Conservation (phyloP, 2,797 vertebrate species). For the Neosilurus hyrtlii region DNA sequence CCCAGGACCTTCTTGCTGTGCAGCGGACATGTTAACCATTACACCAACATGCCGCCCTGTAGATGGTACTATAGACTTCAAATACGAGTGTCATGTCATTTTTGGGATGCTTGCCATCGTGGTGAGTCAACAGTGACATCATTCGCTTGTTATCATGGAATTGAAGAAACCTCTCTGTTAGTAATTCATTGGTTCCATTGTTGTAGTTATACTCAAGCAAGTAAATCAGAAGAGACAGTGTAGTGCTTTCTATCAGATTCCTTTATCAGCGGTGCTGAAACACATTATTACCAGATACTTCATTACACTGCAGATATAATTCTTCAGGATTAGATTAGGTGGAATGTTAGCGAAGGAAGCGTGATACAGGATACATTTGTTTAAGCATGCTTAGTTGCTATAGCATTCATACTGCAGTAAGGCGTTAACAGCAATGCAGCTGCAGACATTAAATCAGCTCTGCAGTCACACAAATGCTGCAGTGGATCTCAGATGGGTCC, state of each 20-base stretch:
- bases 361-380: not conserved
- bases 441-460: constrained; percentile 13
- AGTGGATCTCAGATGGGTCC: constrained; percentile 10
- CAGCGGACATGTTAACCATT: no score
- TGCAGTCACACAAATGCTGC: constrained; percentile 40
- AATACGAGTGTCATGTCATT: not conserved
- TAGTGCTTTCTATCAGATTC: not conserved
- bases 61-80: not conserved
- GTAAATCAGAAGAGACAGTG: not conserved
- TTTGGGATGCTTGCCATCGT: not conserved
- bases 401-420: constrained; percentile 17
- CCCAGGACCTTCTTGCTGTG: no score
- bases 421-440: constrained; percentile 27
- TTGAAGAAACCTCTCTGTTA: not conserved
- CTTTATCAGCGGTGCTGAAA: not conserved
- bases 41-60: not conserved
- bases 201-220: not conserved
- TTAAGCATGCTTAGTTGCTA: constrained; percentile 33
- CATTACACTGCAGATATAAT: constrained; percentile 9
- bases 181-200: not conserved
- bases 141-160: not conserved
- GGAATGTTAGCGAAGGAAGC: not conserved
- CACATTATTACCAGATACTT: not conserved
- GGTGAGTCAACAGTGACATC: not conserved
- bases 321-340: not conserved